Percentiles rank a stretch among this genome's conserved stretches.
Conservation (phyloP, 2,888 invertebrate species). For the Mamestra brassicae region DNA sequence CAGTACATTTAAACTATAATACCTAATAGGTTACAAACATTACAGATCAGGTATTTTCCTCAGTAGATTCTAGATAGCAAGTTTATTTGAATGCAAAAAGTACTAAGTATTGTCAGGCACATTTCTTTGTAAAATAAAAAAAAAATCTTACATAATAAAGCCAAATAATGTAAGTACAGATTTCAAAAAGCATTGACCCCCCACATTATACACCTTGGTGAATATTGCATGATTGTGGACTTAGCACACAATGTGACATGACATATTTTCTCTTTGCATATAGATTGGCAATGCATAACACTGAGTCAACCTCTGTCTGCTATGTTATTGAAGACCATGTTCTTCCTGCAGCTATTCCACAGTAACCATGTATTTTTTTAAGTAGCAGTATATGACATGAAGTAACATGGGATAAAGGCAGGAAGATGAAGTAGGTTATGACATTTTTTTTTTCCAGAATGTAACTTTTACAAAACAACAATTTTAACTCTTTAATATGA, state of each 20-base stretch:
- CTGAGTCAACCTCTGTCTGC: conserved; percentile 8
- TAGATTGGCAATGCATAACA: conserved; percentile 36
- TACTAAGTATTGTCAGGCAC: background rate
- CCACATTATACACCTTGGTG: conserved; percentile 17
- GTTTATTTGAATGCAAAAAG: background rate
- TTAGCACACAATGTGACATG: conserved; percentile 48
- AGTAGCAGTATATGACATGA: background rate
- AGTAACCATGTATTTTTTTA: background rate
- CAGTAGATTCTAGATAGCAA: background rate
- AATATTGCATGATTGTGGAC: conserved; percentile 45
- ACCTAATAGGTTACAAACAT: too few relatives aligned
- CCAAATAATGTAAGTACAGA: background rate
- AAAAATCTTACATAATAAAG: background rate
- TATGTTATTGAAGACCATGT: background rate
- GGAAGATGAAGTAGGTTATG: background rate
- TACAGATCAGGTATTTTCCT: background rate
- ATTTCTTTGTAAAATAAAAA: background rate
- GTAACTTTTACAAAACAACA: too few relatives aligned
- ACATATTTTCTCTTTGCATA: conserved; percentile 42
- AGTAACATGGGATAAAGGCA: background rate
- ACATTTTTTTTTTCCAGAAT: too few relatives aligned
- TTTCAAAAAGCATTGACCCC: conserved; percentile 26
- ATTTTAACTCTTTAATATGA: too few relatives aligned
- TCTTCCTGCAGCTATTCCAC: background rate
- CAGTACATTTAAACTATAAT: too few relatives aligned